Percentiles rank a stretch among this genome's conserved stretches.
These are phyloP conservation scores for Gastracanthus pulcherrimus DNA, from an alignment of 2,888 invertebrate genomes.

Conservation along the genomic window DNA sequence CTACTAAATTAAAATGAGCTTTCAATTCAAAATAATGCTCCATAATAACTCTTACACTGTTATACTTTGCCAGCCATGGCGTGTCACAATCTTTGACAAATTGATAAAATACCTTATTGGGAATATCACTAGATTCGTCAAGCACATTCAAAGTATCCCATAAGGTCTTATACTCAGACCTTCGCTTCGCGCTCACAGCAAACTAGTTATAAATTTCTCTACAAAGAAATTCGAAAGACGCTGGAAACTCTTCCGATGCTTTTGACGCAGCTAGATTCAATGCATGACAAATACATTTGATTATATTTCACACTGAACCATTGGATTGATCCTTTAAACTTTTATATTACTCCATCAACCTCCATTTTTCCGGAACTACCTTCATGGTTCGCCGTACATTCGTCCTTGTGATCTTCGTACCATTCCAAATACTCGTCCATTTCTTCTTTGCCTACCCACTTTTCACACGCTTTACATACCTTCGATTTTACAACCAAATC, in stretches of 20 bases:
- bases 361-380: too few species aligned
- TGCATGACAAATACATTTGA: constrained; percentile 62
- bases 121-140: constrained; percentile 45
- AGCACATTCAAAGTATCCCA: constrained; percentile 48
- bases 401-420: too few species aligned
- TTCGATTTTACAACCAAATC: too few species aligned
- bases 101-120: constrained; percentile 43
- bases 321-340: too few species aligned
- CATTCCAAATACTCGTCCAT: too few species aligned
- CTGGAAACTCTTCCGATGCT: constrained; percentile 58
- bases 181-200: constrained; percentile 56
- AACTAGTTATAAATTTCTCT: constrained; percentile 62
- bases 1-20: constrained; percentile 44
- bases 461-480: too few species aligned
- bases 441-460: too few species aligned
- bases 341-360: too few species aligned
- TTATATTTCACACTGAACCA: too few species aligned
- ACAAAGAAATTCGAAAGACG: constrained; percentile 59
- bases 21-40: constrained; percentile 58
- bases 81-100: constrained; percentile 59
- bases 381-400: too few species aligned
- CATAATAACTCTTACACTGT: constrained; percentile 57
- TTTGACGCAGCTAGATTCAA: constrained; percentile 51
- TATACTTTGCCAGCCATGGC: constrained; percentile 59
- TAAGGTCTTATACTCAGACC: constrained; percentile 52